phyloP scores from a whole-genome alignment of 1,140 invertebrate species.

The Zelostemma sp. region DNA sequence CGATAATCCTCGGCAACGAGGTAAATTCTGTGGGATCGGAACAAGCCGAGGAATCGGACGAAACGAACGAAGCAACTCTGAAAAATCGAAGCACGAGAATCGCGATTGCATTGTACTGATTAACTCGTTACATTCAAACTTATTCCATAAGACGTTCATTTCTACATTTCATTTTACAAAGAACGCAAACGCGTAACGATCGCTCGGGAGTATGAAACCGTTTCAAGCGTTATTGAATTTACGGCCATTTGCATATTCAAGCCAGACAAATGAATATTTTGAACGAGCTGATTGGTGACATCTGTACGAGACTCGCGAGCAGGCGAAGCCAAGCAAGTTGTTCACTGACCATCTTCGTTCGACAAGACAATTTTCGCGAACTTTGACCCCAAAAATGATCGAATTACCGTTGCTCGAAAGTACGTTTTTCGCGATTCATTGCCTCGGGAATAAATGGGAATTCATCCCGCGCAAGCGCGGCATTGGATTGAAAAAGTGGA shows the following conservation, averaged over 20 bases:
- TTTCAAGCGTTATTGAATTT: constrained; percentile 8
- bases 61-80: constrained; percentile 35
- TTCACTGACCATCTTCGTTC: constrained; percentile 40
- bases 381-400: neutral
- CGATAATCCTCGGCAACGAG: constrained; percentile 48
- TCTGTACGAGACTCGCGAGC: constrained; percentile 43
- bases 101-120: constrained; percentile 36
- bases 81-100: constrained; percentile 41
- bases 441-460: too few relatives aligned
- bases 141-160: constrained; percentile 25
- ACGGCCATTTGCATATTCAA: constrained; percentile 24
- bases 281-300: constrained; percentile 10
- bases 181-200: too few relatives aligned
- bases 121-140: constrained; percentile 37
- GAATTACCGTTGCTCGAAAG: neutral
- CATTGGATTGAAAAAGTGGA: too few relatives aligned
- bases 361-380: neutral
- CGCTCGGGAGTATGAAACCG: too few relatives aligned
- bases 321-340: constrained; percentile 54
- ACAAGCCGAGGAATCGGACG: constrained; percentile 26
- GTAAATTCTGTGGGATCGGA: constrained; percentile 36
- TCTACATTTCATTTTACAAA: constrained; percentile 9
- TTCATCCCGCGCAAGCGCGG: too few relatives aligned
- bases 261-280: constrained; percentile 54
- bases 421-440: too few relatives aligned